These are phyloP conservation scores for Coreoperca whiteheadi DNA, from an alignment of 2,113 vertebrate genomes.

Conservation along the genomic window DNA sequence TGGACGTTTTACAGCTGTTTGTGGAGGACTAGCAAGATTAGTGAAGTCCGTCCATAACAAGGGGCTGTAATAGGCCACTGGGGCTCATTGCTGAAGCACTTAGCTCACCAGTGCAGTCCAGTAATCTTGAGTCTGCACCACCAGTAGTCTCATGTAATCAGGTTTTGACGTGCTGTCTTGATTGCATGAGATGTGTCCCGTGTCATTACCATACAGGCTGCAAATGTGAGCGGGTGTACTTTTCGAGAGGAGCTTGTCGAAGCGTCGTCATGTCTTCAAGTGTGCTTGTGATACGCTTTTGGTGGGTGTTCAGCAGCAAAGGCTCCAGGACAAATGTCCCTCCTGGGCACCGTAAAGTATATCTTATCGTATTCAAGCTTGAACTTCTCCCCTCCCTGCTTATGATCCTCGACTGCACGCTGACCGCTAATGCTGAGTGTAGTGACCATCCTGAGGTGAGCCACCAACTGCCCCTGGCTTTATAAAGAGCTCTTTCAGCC, in stretches of 20 bases:
- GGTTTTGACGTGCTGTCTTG: slow-evolving; percentile 52
- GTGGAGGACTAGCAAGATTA: too few relatives aligned
- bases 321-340: background rate
- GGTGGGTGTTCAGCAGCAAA: background rate
- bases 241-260: background rate
- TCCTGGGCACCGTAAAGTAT: background rate
- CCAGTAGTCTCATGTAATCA: slow-evolving; percentile 50
- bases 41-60: too few relatives aligned
- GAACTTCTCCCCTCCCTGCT: background rate
- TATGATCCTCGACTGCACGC: background rate
- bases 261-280: background rate
- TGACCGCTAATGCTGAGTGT: slow-evolving; percentile 28
- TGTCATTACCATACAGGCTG: slow-evolving; percentile 34
- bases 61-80: background rate
- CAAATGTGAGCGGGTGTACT: slow-evolving; percentile 10
- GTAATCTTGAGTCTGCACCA: slow-evolving; percentile 32
- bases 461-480: slow-evolving; percentile 57
- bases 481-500: slow-evolving; percentile 81
- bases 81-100: slow-evolving; percentile 36
- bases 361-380: slow-evolving; percentile 8
- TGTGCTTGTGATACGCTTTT: background rate
- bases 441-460: slow-evolving; percentile 64
- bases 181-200: slow-evolving; percentile 37
- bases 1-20: background rate
- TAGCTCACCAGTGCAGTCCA: slow-evolving; percentile 28